Evolutionary conservation across 2,888 invertebrate species (phyloP), one percentile per base, ranked within the genome.

Genomic region (Mythimna lalbum): DNA sequence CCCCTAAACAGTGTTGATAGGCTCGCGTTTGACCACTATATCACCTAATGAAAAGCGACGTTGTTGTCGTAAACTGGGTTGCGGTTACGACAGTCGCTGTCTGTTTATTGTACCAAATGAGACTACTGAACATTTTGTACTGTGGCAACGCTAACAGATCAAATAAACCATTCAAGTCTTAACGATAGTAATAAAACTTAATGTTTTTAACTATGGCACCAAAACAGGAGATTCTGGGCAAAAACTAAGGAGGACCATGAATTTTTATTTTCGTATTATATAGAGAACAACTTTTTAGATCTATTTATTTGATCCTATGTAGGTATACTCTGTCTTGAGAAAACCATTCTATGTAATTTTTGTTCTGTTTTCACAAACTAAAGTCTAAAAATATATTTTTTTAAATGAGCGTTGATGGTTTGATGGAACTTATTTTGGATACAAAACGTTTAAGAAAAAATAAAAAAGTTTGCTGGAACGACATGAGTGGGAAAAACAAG

Each of bases 121-220:
- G 0, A 19, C 80, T 80, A 66, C 76, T 79, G 49, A 36, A 10
- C 1, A 31, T 36, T 50, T 23, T 63, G 1, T 27, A 19, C n/a
- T 19, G 43, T 70, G 74, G 36, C 63, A 52, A 66, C n/a, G 76
- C 64, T 52, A 63, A 80, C 80, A 80, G 63, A 80, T 80, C 76
- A 79, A 80, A 79, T 80, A 80, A 79, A 79, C 64, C 67, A 76
- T 68, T 68, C 71, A 50, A 65, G 68, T 50, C 79, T 71, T 80
- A 79, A 80, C 79, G 70, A 80, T 79, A 68, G 53, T 49, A 66
- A 80, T 79, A 80, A 79, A 79, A 79, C 67, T 79, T 79, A 79
- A 79, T 79, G 79, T 71, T 76, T 76, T 79, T 79, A 79, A 79
- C 79, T 80, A 80, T 76, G 53, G 80, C 52, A 68, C 80, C 80